Conservation (phyloP, 1,140 invertebrate genomes). For the Scaptomyza graminum region DNA sequence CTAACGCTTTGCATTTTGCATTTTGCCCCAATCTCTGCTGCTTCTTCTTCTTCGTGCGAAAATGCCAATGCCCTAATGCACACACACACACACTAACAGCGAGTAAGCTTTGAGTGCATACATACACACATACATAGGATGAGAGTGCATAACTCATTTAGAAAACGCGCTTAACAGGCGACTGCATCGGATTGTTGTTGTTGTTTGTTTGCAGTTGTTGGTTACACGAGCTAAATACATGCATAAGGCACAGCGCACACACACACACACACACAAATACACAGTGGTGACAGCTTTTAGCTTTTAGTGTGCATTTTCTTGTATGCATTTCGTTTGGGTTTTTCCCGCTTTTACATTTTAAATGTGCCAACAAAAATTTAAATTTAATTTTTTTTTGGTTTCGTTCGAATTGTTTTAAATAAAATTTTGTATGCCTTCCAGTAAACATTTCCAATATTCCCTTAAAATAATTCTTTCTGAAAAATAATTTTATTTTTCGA, state of each 20-base stretch:
- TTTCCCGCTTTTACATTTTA: no score
- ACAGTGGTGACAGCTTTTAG: background rate
- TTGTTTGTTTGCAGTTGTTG: slow-evolving; percentile 17
- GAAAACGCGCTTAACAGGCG: slow-evolving; percentile 48
- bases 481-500: no score
- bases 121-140: slow-evolving; percentile 3
- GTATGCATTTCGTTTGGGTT: background rate
- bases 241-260: background rate
- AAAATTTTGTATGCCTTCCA: no score
- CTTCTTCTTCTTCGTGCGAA: background rate
- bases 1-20: slow-evolving; percentile 36
- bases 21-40: slow-evolving; percentile 22
- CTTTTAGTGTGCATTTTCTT: no score
- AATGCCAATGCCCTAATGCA: slow-evolving; percentile 55
- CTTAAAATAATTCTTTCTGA: no score
- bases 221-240: slow-evolving; percentile 16
- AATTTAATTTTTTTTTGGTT: no score
- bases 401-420: no score
- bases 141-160: slow-evolving; percentile 66
- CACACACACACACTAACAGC: slow-evolving; percentile 3
- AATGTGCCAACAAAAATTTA: no score
- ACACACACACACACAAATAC: background rate
- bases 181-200: slow-evolving; percentile 12
- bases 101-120: slow-evolving; percentile 4
- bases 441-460: no score